Evolutionary conservation across 2,113 vertebrate genomes (phyloP).

Genomic region (Electrona antarctica): DNA sequence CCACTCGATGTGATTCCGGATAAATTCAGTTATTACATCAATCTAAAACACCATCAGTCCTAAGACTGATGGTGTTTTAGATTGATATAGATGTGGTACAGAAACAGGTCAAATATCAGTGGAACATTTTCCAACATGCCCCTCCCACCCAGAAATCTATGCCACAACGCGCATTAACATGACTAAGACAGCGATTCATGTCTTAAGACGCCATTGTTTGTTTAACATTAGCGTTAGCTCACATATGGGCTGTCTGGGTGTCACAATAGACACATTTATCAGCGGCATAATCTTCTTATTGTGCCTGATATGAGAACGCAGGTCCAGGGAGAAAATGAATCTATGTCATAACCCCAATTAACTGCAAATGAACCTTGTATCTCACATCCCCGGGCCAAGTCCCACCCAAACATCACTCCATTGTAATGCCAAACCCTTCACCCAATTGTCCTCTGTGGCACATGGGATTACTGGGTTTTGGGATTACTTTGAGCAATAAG

Average conservation of each 20-base stretch:
- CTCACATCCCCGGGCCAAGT: constrained; percentile 4
- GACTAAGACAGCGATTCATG: constrained; percentile 42
- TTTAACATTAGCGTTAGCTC: constrained; percentile 35
- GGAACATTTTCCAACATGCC: constrained; percentile 27
- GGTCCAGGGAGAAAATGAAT: constrained; percentile 46
- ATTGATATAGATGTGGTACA: neutral
- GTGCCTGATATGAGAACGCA: constrained; percentile 41
- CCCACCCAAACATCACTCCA: neutral
- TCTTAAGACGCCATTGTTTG: constrained; percentile 41
- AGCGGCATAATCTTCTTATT: constrained; percentile 65
- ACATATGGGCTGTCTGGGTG: constrained; percentile 55
- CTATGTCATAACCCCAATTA: constrained; percentile 65
- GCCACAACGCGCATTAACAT: constrained; percentile 47
- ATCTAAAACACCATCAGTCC: no score
- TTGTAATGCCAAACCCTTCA: no score
- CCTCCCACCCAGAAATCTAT: constrained; percentile 22
- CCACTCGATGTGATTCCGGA: no score
- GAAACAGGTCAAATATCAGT: constrained; percentile 49
- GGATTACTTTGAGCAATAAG: no score
- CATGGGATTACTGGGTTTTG: no score
- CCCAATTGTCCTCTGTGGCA: no score
- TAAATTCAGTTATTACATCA: no score
- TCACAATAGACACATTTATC: constrained; percentile 56
- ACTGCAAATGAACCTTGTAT: constrained; percentile 24
- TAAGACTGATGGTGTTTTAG: no score